These are phyloP conservation scores for Prunella himalayana DNA, from an alignment of 2,113 vertebrate species.

Conservation along the genomic window DNA sequence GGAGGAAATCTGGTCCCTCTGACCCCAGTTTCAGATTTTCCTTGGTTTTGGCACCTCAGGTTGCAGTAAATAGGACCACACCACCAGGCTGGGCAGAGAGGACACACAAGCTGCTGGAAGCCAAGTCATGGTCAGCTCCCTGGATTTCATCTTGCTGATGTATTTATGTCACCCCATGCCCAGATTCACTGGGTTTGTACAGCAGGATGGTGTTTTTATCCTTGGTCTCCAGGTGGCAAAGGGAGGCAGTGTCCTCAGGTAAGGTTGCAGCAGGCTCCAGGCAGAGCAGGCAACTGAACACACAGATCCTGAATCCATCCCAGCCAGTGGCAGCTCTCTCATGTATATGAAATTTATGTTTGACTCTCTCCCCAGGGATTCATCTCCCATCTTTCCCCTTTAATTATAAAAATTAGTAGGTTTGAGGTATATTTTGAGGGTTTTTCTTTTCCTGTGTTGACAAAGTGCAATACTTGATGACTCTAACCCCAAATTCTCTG, in stretches of 20 bases:
- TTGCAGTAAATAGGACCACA: not conserved
- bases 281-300: not conserved
- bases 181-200: not conserved
- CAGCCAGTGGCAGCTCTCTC: not conserved
- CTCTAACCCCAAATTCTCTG: conserved; percentile 47
- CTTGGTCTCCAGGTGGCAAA: not conserved
- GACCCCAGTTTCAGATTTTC: not conserved
- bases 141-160: not conserved
- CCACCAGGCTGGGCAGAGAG: not conserved
- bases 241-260: not conserved
- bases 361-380: not conserved
- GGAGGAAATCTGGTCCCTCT: not conserved
- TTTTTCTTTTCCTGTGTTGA: not conserved
- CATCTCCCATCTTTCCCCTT: not conserved
- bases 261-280: not conserved
- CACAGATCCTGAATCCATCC: not conserved
- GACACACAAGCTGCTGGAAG: not conserved
- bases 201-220: not conserved
- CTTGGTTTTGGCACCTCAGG: not conserved
- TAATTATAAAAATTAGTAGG: conserved; percentile 16
- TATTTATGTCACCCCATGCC: not conserved
- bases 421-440: not conserved
- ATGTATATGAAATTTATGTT: not conserved
- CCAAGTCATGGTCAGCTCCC: not conserved
- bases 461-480: not conserved